Evolutionary conservation across 2,888 invertebrate genomes (phyloP).

Genomic region (Phasia obesa): DNA sequence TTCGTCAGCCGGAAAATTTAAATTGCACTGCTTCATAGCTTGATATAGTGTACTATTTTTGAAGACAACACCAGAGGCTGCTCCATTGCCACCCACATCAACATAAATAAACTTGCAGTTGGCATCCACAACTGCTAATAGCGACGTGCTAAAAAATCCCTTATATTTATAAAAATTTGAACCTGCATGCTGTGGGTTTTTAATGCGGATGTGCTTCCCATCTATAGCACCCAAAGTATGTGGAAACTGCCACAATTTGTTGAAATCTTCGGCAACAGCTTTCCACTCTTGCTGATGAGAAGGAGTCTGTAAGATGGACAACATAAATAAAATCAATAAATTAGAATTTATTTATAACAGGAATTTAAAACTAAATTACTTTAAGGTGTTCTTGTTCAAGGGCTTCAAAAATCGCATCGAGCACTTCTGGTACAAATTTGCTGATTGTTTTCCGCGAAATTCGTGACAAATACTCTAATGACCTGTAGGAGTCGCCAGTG

Average conservation of each 20-base stretch:
- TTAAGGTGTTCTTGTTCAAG: constrained; percentile 1
- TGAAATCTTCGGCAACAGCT: background rate
- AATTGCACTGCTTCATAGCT: too few relatives aligned
- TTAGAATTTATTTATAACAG: too few relatives aligned
- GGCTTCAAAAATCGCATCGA: background rate
- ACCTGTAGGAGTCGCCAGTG: background rate
- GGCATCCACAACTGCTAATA: background rate
- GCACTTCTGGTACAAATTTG: background rate
- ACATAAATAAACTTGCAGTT: background rate
- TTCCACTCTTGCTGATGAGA: background rate
- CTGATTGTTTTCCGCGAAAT: constrained; percentile 4
- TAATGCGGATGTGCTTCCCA: constrained; percentile 7
- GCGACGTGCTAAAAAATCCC: constrained; percentile 1
- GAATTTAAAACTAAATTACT: background rate
- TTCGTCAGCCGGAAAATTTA: background rate
- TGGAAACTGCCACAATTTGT: background rate
- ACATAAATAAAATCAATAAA: too few relatives aligned
- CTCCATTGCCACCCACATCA: constrained; percentile 1
- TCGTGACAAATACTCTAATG: constrained; percentile 4
- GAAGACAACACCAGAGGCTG: too few relatives aligned
- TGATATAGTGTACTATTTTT: too few relatives aligned
- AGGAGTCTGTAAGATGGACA: background rate
- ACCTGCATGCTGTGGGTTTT: background rate
- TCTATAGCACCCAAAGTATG: constrained; percentile 12
- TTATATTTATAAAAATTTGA: constrained; percentile 11